Evolutionary conservation across 2,888 invertebrate genomes (phyloP), one percentile per base, ranked within the genome.

Genomic region (Euclidia mi): DNA sequence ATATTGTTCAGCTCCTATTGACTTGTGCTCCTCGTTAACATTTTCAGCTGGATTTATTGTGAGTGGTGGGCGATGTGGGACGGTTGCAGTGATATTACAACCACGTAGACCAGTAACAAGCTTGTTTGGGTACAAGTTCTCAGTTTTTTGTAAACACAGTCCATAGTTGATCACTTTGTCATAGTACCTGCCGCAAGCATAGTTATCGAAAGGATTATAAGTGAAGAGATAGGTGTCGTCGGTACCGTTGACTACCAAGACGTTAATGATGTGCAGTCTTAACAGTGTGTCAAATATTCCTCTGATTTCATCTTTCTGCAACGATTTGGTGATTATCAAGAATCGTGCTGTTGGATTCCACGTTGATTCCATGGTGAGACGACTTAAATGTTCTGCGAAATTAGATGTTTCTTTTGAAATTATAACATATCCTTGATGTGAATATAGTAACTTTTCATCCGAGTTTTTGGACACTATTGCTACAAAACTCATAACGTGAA

Each of bases 191-290:
- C n/a, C n/a, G n/a, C n/a, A n/a, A n/a, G n/a, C n/a, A n/a, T n/a
- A n/a, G n/a, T n/a, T n/a, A n/a, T n/a, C 82, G 20, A 75, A 89
- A 0, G 89, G 87, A 58, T 90, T 83, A 55, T 88, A 91, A 0
- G 84, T 76, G 51, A 82, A 88, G 9, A 89, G 17, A 4, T 82
- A 47, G 1, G 72, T 65, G 4, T 84, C 68, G 1, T 57, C 25
- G 0, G 70, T 78, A 9, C 78, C 78, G 25, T 82, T 79, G 1
- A 86, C 35, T 1, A 89, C 59, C 1, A 88, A n/a, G 0, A 81
- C 84, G 25, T 86, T 71, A 2, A 56, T 29, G 0, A 88, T 71
- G 15, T 73, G 83, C 3, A 56, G 10, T 6, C 56, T 42, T 1
- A 88, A 50, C 4, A 90, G 61, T 15, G 63, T 48, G 12, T 85